A percentile compares a stretch with the other conserved stretches of the same genome.
phyloP scores from a whole-genome alignment of 2,888 invertebrate species.

The Neoascia interrupta region DNA sequence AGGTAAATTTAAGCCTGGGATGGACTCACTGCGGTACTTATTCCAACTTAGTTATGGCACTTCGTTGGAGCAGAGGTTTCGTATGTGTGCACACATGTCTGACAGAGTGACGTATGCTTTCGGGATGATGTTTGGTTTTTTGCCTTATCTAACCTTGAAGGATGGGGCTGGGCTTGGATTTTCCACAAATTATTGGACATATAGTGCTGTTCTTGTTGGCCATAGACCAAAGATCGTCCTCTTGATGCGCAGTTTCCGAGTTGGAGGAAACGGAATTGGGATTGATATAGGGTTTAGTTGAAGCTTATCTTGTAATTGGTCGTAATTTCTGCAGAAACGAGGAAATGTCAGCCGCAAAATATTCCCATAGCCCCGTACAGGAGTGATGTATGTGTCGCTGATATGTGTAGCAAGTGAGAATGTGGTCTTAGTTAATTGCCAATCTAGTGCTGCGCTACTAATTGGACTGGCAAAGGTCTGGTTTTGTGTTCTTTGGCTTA shows the following conservation, averaged over 20 bases:
- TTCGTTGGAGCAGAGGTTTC: conserved; percentile 29
- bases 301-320: conserved; percentile 66
- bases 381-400: conserved; percentile 6
- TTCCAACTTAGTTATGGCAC: conserved; percentile 65
- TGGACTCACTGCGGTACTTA: conserved; percentile 42
- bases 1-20: conserved; percentile 29
- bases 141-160: conserved; percentile 66
- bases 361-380: conserved; percentile 13
- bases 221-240: conserved; percentile 41
- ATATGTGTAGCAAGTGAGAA: conserved; percentile 52
- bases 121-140: conserved; percentile 62
- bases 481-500: no score
- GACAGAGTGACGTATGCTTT: conserved; percentile 67
- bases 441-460: no score
- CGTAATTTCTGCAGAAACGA: conserved; percentile 35
- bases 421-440: no score
- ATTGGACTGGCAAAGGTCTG: conserved; percentile 45
- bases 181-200: conserved; percentile 63
- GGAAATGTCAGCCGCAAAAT: conserved; percentile 41
- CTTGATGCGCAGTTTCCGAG: no score
- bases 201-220: conserved; percentile 42
- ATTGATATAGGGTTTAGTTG: conserved; percentile 64
- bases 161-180: conserved; percentile 54
- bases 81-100: conserved; percentile 32
- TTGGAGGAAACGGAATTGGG: conserved; percentile 52